Conservation (phyloP, 2,888 invertebrate genomes). For the Adela reaumurella region DNA sequence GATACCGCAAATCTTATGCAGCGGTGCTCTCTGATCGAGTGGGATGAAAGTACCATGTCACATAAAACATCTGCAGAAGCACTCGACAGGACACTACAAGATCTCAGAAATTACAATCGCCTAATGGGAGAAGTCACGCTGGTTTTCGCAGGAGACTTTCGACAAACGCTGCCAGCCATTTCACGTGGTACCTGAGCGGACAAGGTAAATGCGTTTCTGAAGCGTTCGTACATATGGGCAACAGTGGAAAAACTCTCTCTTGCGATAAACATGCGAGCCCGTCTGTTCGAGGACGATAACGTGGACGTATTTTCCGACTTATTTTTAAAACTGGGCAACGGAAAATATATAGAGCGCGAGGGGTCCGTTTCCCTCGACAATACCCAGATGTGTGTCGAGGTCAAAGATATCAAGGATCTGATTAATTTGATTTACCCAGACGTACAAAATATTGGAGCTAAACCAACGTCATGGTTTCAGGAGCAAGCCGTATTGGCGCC, state of each 20-base stretch:
- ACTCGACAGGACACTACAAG: conserved; percentile 13
- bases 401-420: too few relatives aligned
- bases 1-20: conserved; percentile 12
- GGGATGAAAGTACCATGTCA: conserved; percentile 14
- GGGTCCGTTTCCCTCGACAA: too few relatives aligned
- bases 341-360: too few relatives aligned
- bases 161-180: conserved; percentile 10
- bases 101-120: conserved; percentile 8
- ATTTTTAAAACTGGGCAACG: too few relatives aligned
- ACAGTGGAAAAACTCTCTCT: conserved; percentile 12
- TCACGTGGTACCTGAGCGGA: conserved; percentile 15
- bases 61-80: conserved; percentile 15
- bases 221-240: conserved; percentile 13
- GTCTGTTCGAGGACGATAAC: conserved; percentile 7
- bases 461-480: too few relatives aligned
- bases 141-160: conserved; percentile 13
- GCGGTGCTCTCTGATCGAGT: conserved; percentile 11
- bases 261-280: conserved; percentile 15
- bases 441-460: too few relatives aligned
- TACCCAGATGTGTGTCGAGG: too few relatives aligned
- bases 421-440: too few relatives aligned
- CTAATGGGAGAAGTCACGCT: conserved; percentile 9
- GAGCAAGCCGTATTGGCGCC: too few relatives aligned
- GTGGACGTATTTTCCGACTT: too few relatives aligned
- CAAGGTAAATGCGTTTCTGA: conserved; percentile 16